Evolutionary conservation across 2,113 vertebrate genomes (phyloP).

Genomic region (Passerina amoena): DNA sequence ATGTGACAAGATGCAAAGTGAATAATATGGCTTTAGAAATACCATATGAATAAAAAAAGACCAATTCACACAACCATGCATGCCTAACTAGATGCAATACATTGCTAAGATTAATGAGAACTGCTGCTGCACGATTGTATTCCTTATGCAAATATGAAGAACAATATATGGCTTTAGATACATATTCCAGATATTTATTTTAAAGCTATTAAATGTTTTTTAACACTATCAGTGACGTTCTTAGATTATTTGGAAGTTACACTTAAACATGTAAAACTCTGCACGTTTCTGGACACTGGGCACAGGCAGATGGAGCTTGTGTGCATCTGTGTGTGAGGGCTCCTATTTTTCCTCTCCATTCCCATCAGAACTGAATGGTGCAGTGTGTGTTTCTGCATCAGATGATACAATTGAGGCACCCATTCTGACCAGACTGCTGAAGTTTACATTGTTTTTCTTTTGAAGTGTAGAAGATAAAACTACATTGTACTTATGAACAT

Average conservation of each 20-base stretch:
- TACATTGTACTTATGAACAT: neutral
- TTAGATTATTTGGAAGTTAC: neutral
- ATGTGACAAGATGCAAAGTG: conserved; percentile 10
- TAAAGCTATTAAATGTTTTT: neutral
- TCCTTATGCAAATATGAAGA: neutral
- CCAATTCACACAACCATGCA: neutral
- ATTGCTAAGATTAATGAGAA: neutral
- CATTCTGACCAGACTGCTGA: neutral
- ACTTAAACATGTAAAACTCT: neutral
- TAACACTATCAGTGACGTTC: neutral
- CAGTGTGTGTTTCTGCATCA: neutral
- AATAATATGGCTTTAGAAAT: conserved; percentile 27
- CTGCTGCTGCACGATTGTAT: neutral
- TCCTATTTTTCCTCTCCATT: neutral
- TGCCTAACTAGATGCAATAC: neutral
- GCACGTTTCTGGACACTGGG: neutral
- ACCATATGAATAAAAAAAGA: neutral
- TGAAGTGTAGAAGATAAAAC: neutral
- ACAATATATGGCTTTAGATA: neutral
- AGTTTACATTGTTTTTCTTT: neutral
- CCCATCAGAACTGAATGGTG: neutral
- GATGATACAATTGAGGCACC: neutral
- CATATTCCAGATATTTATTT: neutral
- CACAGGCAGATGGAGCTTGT: neutral
- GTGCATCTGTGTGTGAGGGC: neutral